Evolutionary conservation across 92 coral and sea anemone genomes (phyloP).

Genomic region (Galaxea fascicularis): DNA sequence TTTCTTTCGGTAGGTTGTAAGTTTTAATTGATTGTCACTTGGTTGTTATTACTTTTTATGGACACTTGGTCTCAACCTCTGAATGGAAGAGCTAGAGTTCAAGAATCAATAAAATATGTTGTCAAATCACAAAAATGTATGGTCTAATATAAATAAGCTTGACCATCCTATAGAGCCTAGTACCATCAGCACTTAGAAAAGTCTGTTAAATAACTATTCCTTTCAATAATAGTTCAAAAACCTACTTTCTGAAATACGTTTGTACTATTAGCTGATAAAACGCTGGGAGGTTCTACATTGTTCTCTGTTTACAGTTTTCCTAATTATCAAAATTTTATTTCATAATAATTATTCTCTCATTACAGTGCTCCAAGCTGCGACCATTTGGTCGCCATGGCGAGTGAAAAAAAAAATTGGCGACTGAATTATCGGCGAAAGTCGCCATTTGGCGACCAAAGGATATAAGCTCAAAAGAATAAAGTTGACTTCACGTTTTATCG

Average conservation of each 20-base stretch:
- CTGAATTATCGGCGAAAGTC: too few relatives aligned
- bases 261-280: neutral
- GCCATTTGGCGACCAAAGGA: too few relatives aligned
- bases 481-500: too few relatives aligned
- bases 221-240: constrained; percentile 1
- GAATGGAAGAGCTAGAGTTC: constrained; percentile 5
- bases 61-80: constrained; percentile 6
- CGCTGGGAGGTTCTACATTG: constrained; percentile 9
- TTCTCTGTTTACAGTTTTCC: neutral
- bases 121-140: constrained; percentile 1
- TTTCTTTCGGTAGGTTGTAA: constrained; percentile 65
- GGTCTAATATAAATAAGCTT: constrained; percentile 4
- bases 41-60: constrained; percentile 1
- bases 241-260: constrained; percentile 1
- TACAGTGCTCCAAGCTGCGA: too few relatives aligned
- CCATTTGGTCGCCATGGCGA: too few relatives aligned
- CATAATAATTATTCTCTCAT: neutral
- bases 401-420: too few relatives aligned
- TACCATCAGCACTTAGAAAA: constrained; percentile 18
- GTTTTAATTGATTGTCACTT: neutral
- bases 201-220: constrained; percentile 13
- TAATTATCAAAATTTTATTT: constrained; percentile 2
- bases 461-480: too few relatives aligned
- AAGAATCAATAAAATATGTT: neutral
- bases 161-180: constrained; percentile 19